Conservation (phyloP, 2,888 invertebrate species). For the Nebria brevicollis region DNA sequence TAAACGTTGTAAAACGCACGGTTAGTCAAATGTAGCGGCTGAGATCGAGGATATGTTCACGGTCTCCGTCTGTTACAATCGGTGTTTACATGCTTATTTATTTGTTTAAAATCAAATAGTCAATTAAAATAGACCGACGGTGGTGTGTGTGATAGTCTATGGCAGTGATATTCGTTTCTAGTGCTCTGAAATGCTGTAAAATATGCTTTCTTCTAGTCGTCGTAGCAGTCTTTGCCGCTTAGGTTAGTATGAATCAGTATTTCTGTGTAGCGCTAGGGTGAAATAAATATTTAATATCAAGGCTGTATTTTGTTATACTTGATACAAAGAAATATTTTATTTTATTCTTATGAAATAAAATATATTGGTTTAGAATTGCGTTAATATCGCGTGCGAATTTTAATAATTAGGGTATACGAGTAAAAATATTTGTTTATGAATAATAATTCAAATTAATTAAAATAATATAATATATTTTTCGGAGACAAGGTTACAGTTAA, state of each 20-base stretch:
- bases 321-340: not conserved
- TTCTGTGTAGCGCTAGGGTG: slow-evolving; percentile 27
- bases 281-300: slow-evolving; percentile 42
- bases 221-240: slow-evolving; percentile 33
- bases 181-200: slow-evolving; percentile 25
- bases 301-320: not conserved
- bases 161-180: slow-evolving; percentile 10
- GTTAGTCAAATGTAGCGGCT: slow-evolving; percentile 38
- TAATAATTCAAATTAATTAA: too few species aligned
- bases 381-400: too few species aligned
- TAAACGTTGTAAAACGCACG: slow-evolving; percentile 26
- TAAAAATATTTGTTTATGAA: too few species aligned
- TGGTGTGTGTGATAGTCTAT: slow-evolving; percentile 32
- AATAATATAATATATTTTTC: too few species aligned
- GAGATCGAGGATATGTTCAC: slow-evolving; percentile 30
- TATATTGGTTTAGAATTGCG: not conserved
- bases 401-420: too few species aligned
- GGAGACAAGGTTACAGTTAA: too few species aligned
- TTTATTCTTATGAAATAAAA: not conserved
- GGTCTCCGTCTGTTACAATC: slow-evolving; percentile 31
- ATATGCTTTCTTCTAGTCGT: slow-evolving; percentile 24
- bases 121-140: slow-evolving; percentile 35
- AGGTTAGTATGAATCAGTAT: slow-evolving; percentile 39
- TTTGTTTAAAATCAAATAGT: slow-evolving; percentile 17
- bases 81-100: slow-evolving; percentile 36